phyloP scores from a whole-genome alignment of 2,888 invertebrate species.

The Megamerina dolium region DNA sequence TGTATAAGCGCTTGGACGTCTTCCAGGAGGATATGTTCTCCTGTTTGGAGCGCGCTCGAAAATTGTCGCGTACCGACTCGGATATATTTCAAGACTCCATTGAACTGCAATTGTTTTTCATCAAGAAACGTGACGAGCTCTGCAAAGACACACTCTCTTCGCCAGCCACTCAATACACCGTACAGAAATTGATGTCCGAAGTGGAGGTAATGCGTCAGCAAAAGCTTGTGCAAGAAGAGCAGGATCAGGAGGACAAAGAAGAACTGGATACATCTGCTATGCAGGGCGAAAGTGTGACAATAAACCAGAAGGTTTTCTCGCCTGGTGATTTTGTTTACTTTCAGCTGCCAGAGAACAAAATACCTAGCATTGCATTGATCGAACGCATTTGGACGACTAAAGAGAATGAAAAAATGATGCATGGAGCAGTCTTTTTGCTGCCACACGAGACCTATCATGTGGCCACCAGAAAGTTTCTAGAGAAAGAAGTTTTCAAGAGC shows the following conservation, averaged over 20 bases:
- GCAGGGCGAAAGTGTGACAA: slow-evolving; percentile 60
- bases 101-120: slow-evolving; percentile 86
- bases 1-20: slow-evolving; percentile 86
- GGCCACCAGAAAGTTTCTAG: slow-evolving; percentile 88
- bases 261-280: slow-evolving; percentile 45
- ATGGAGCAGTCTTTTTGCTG: slow-evolving; percentile 85
- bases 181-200: slow-evolving; percentile 66
- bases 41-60: slow-evolving; percentile 84
- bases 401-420: slow-evolving; percentile 78
- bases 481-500: slow-evolving; percentile 93
- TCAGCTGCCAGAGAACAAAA: slow-evolving; percentile 54
- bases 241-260: slow-evolving; percentile 66
- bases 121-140: slow-evolving; percentile 65
- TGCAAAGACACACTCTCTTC: slow-evolving; percentile 79
- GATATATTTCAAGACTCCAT: slow-evolving; percentile 94
- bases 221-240: slow-evolving; percentile 69
- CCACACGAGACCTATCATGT: slow-evolving; percentile 96
- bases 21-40: slow-evolving; percentile 97
- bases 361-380: slow-evolving; percentile 76
- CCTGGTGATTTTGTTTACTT: slow-evolving; percentile 92
- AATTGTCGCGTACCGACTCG: slow-evolving; percentile 84
- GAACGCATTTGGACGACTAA: slow-evolving; percentile 84
- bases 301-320: slow-evolving; percentile 69
- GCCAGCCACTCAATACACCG: slow-evolving; percentile 77
- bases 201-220: slow-evolving; percentile 71